Base-by-base conservation (phyloP, 2,888 invertebrate species). In the Netelia inedita region DNA sequence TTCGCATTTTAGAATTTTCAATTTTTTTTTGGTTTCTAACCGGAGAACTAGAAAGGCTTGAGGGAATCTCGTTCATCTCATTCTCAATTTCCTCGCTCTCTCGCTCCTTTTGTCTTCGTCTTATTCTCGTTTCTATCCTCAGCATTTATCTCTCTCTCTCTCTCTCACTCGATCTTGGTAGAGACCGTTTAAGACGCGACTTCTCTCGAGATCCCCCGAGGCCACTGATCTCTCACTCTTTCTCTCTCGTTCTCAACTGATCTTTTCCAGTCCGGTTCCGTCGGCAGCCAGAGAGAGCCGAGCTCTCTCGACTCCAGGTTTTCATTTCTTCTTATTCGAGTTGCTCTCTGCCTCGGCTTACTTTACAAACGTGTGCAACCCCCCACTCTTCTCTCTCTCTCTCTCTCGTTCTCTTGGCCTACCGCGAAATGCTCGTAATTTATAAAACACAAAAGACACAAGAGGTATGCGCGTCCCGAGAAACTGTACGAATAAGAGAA, bases 401-500 rank as follows among this genome's bases (percentile, higher is more conserved):
- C 41, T 72, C 61, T 69, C 55, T 82, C 50, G 46, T 35, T 65
- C 71, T 79, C 75, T 87, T 76, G 86, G 88, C 88, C 88, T 88
- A 88, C 85, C 78, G 76, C 86, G 57, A 46, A 14, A 23, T 84
- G 86, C 78, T 85, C 83, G 84, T 88, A 90, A 90, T 90, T 91
- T 88, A 89, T 88, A 88, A 89, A 91, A 88, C 85, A 86, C 86
- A 86, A 83, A 82, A 78, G 79, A 53, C 74, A 83, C 82, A 57
- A 69, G 61, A 53, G 57, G 55, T 21, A 66, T 50, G 41, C 19
- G 74, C 69, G 74, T 63, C 46, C 28, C 68, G 19, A 79, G 59
- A 61, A 69, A 73, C 16, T 11, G 28, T 43, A 35, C 23, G 14
- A 19, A 23, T 9, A 8, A n/a, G 65, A 46, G 41, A 23, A 14